Evolutionary conservation across 2,113 vertebrate genomes (phyloP), one percentile per base, ranked within the genome.

Genomic region (Dromas ardeola): DNA sequence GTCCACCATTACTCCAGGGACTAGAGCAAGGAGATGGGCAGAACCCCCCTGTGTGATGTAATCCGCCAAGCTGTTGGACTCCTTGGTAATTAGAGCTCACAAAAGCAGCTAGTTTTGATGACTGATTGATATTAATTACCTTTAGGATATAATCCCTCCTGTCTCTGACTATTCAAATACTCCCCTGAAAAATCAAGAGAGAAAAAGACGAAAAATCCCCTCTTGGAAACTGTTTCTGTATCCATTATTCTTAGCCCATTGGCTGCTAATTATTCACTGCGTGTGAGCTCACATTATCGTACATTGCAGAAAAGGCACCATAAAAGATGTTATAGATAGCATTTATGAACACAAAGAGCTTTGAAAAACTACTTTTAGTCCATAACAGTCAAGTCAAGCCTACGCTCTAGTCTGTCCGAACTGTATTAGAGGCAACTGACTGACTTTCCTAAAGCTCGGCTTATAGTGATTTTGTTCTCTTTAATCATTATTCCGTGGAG

Each of bases 231-330:
- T 45, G 30, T 43, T 93, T 93, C 70, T 15, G 52, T 59, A 88
- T 71, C 61, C 52, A 61, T 94, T 93, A 47, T 70, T 71, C 38
- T 79, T 94, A 92, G 79, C 45, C 50, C 53, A 76, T 34, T 85
- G 56, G 50, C 70, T 93, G 45, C 76, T 96, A 93, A 96, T 96
- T 96, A 96, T 81, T 94, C 86, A 83, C 58, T 81, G 18, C 65
- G 26, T 78, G 59, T 77, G 50, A 88, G 88, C 67, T 86, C 53
- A 58, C 34, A 38, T 93, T 93, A 93, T 38, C 11, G 6, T 89
- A 32, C 15, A 5, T 38, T 84, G 67, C 79, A 96, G 58, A 81
- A 95, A 95, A 96, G 52, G 23, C 42, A 76, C 20, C 14, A 16
- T 55, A 34, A 53, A 82, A 80, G 66, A 74, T 77, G 34, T 66